A percentile compares a stretch with the other conserved stretches of the same genome.
These are phyloP conservation scores for Diplodus sargus DNA, from an alignment of 2,797 vertebrate species.

Conservation along the genomic window DNA sequence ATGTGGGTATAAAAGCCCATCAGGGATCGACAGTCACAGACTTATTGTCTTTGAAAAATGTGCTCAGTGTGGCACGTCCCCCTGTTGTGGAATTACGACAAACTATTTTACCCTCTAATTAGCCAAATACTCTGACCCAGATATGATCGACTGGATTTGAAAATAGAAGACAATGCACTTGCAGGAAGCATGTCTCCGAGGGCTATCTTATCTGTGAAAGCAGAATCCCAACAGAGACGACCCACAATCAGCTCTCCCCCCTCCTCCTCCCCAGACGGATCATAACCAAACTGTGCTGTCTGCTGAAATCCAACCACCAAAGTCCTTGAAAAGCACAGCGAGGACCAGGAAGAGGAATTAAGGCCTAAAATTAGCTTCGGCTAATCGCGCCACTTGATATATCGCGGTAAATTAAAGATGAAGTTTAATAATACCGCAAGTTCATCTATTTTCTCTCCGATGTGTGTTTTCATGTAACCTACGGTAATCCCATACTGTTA, in stretches of 20 bases:
- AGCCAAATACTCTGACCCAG: slow-evolving; percentile 81
- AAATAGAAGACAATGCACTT: slow-evolving; percentile 59
- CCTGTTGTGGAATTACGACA: slow-evolving; percentile 64
- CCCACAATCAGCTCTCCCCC: slow-evolving; percentile 64
- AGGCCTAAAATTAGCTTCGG: slow-evolving; percentile 38
- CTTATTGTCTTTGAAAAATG: slow-evolving; percentile 76
- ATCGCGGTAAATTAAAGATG: slow-evolving; percentile 27
- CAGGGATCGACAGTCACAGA: slow-evolving; percentile 66
- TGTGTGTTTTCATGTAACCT: neutral
- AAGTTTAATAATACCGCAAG: neutral
- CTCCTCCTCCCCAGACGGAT: slow-evolving; percentile 63
- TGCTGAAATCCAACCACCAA: slow-evolving; percentile 60
- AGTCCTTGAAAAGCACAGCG: slow-evolving; percentile 64
- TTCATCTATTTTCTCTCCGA: neutral
- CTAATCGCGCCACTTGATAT: slow-evolving; percentile 27
- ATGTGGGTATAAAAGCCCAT: slow-evolving; percentile 67
- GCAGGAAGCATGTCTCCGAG: slow-evolving; percentile 63
- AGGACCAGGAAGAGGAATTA: slow-evolving; percentile 47
- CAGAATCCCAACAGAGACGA: slow-evolving; percentile 67
- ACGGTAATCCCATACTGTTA: neutral
- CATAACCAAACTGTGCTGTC: slow-evolving; percentile 57
- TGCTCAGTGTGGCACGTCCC: slow-evolving; percentile 52
- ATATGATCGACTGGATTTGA: slow-evolving; percentile 74
- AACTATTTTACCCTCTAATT: slow-evolving; percentile 76
- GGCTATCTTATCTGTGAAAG: slow-evolving; percentile 71